These are phyloP conservation scores for Aphaenogaster ashmeadi DNA, from an alignment of 1,140 invertebrate species.

Conservation along the genomic window DNA sequence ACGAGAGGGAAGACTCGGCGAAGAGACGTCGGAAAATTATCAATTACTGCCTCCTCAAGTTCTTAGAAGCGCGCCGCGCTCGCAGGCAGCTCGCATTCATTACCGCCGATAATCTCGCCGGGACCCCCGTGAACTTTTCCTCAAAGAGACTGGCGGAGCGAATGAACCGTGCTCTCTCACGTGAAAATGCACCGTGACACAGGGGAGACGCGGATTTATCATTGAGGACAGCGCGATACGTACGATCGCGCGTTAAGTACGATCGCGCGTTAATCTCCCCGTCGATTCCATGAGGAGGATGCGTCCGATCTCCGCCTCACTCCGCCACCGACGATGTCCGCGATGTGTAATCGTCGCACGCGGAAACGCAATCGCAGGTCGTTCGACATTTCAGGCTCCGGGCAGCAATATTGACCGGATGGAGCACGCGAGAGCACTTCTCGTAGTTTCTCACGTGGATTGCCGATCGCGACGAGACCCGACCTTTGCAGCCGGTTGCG, in stretches of 20 bases:
- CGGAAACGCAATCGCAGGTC: conserved; percentile 66
- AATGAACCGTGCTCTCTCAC: conserved; percentile 14
- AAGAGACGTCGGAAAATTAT: conserved; percentile 46
- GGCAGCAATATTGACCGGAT: conserved; percentile 68
- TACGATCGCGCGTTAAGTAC: not conserved
- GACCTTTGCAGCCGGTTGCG: conserved; percentile 71
- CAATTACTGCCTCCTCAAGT: conserved; percentile 25
- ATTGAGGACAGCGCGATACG: conserved; percentile 16
- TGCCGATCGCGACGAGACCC: conserved; percentile 30
- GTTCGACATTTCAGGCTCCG: conserved; percentile 66
- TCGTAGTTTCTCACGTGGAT: conserved; percentile 69
- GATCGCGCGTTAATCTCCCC: not conserved
- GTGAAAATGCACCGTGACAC: conserved; percentile 23
- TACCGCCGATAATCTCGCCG: conserved; percentile 39
- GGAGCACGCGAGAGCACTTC: conserved; percentile 65
- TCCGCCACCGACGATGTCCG: not conserved
- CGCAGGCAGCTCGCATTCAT: conserved; percentile 33
- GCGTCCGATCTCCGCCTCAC: not conserved
- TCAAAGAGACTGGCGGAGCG: conserved; percentile 34
- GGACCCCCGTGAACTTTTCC: conserved; percentile 54
- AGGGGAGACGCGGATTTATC: conserved; percentile 31
- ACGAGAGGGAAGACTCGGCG: not conserved
- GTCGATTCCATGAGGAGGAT: not conserved
- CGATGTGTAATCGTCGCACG: not conserved
- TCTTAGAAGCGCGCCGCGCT: not conserved